Conservation (phyloP, 2,888 invertebrate species). For the Acronicta psi region DNA sequence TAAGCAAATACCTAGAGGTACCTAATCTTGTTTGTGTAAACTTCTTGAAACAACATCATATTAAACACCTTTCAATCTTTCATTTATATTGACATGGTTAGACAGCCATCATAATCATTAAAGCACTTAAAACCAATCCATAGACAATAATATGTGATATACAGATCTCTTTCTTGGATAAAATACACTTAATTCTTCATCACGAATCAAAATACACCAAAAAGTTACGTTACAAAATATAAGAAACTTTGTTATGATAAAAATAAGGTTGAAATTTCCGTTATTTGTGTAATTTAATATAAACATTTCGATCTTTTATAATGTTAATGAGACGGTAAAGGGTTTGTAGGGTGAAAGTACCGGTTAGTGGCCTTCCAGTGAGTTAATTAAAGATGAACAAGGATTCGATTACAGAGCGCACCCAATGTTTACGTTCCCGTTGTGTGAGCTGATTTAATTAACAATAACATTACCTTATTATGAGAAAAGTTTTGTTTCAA, state of each 20-base stretch:
- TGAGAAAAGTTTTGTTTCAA: background rate
- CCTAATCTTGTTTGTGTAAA: too few relatives aligned
- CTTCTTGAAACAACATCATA: constrained; percentile 2
- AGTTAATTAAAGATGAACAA: constrained; percentile 23
- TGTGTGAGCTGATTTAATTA: constrained; percentile 11
- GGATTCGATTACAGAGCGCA: constrained; percentile 20
- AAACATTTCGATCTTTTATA: constrained; percentile 39
- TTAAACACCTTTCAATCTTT: background rate
- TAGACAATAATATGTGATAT: constrained; percentile 16
- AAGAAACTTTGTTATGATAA: background rate
- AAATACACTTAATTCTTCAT: constrained; percentile 38
- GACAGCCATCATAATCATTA: constrained; percentile 8
- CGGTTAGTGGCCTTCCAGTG: constrained; percentile 25
- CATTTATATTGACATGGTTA: constrained; percentile 13
- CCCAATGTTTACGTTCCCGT: constrained; percentile 20
- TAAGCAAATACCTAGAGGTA: too few relatives aligned
- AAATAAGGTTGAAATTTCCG: constrained; percentile 15
- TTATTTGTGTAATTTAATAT: background rate
- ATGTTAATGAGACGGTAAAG: constrained; percentile 61
- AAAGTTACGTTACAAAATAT: background rate
- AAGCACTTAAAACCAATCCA: constrained; percentile 15
- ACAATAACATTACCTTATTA: background rate
- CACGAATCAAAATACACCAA: constrained; percentile 40
- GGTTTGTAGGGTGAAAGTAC: constrained; percentile 47
- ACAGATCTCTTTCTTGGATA: constrained; percentile 25